Evolutionary conservation across 1,140 invertebrate genomes (phyloP), one percentile per base, ranked within the genome.

Genomic region (Coboldia fuscipes): DNA sequence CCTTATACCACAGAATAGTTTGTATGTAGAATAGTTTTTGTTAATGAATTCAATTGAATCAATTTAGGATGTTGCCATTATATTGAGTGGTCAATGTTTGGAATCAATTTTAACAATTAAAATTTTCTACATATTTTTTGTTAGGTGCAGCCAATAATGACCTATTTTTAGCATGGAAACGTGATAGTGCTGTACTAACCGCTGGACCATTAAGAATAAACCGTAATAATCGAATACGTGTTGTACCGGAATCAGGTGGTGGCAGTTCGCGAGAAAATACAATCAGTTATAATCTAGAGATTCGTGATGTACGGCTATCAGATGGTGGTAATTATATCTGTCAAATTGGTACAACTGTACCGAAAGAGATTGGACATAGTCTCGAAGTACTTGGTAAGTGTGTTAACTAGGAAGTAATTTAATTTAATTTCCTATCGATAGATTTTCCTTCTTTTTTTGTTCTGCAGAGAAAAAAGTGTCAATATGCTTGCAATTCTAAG

Each of bases 371-470:
- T 39, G 56, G 56, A 1, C 65, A 68, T 42, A 65, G 61, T n/a
- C 45, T 68, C 12, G 62, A 67, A 45, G 64, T 68, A 37, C 45
- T 67, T 17, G 64, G 64, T 66, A 45, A 59, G 51, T 49, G n/a
- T n/a, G n/a, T n/a, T n/a, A n/a, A n/a, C n/a, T n/a, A n/a, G n/a
- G n/a, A n/a, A n/a, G n/a, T n/a, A n/a, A n/a, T n/a, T n/a, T n/a
- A n/a, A n/a, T n/a, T n/a, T n/a, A n/a, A n/a, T n/a, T n/a, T n/a
- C n/a, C n/a, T n/a, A n/a, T n/a, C n/a, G n/a, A n/a, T n/a, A n/a
- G n/a, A n/a, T n/a, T n/a, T n/a, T n/a, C n/a, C n/a, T n/a, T n/a
- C n/a, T n/a, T n/a, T n/a, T n/a, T n/a, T n/a, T n/a, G n/a, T n/a
- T n/a, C n/a, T n/a, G n/a, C n/a, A n/a, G n/a, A n/a, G n/a, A n/a